phyloP scores from a whole-genome alignment of 2,113 vertebrate genomes.

The Otolemur garnettii region DNA sequence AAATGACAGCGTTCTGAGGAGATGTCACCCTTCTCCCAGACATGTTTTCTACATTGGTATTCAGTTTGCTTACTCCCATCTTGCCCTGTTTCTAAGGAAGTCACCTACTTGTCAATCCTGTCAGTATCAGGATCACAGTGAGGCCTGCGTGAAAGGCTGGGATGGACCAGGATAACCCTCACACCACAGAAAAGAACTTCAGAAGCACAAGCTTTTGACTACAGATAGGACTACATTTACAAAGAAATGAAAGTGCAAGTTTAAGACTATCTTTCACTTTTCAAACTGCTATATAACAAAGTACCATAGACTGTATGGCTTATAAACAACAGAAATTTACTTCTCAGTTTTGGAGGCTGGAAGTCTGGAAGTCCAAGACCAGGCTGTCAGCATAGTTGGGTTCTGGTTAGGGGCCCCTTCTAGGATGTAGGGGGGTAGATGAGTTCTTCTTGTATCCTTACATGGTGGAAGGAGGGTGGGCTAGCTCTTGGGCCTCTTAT shows the following conservation, averaged over 20 bases:
- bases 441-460: background rate
- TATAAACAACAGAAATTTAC: background rate
- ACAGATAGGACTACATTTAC: background rate
- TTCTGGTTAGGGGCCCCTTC: background rate
- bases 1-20: background rate
- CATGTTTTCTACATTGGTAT: background rate
- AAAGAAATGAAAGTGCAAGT: background rate
- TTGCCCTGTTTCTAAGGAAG: background rate
- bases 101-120: background rate
- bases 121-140: background rate
- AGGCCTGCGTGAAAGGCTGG: no score
- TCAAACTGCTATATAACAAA: background rate
- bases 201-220: background rate
- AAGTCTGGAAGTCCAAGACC: background rate
- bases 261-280: background rate
- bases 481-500: no score
- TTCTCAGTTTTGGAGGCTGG: background rate
- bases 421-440: background rate
- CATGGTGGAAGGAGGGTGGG: background rate
- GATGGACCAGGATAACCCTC: background rate
- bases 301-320: background rate
- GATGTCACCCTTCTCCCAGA: background rate
- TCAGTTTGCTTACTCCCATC: background rate
- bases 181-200: background rate
- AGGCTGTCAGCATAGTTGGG: background rate